phyloP scores from a whole-genome alignment of 2,113 vertebrate species.

The Mixornis gularis region DNA sequence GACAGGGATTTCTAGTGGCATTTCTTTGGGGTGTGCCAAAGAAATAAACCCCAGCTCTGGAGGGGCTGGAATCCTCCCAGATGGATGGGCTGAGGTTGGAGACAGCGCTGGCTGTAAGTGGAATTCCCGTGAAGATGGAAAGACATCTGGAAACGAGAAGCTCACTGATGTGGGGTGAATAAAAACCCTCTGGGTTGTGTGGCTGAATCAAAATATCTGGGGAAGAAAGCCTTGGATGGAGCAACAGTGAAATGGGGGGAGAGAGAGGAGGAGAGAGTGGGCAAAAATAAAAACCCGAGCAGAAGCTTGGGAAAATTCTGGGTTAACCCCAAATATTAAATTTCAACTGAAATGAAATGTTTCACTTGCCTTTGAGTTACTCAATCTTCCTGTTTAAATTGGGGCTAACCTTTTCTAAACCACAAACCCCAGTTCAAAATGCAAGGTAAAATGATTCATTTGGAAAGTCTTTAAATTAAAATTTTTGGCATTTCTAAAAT shows the following conservation, averaged over 20 bases:
- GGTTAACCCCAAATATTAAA: background rate
- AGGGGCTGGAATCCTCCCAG: background rate
- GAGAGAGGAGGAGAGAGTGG: background rate
- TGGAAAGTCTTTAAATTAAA: background rate
- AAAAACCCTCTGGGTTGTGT: background rate
- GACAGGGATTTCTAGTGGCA: slow-evolving; percentile 53
- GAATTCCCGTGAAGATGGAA: background rate
- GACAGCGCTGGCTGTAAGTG: accelerated
- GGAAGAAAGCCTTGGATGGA: background rate
- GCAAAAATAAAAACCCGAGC: background rate
- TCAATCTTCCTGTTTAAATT: background rate
- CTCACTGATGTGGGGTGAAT: background rate
- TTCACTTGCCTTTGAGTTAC: background rate
- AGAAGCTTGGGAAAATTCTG: background rate
- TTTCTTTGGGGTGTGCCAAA: background rate
- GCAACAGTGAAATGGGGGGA: background rate
- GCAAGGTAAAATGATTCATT: background rate
- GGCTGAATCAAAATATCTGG: background rate
- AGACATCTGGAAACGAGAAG: background rate
- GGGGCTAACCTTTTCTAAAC: background rate
- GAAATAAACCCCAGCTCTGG: background rate
- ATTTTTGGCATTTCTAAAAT: background rate
- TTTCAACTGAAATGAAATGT: background rate
- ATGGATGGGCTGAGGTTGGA: background rate
- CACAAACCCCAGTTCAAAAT: background rate